phyloP scores from a whole-genome alignment of 2,888 invertebrate genomes.

The Polymixis lichenea region DNA sequence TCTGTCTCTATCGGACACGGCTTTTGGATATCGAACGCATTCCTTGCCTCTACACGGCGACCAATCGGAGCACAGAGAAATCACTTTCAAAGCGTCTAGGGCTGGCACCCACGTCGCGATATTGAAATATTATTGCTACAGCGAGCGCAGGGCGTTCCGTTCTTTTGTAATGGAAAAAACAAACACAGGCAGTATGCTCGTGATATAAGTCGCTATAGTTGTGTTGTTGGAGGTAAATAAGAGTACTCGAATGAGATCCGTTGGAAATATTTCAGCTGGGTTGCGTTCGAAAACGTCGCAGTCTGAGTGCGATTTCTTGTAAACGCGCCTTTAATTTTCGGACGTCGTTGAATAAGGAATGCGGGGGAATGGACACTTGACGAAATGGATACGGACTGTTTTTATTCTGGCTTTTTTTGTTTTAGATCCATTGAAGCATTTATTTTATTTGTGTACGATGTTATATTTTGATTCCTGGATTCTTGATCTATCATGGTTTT shows the following conservation, averaged over 20 bases:
- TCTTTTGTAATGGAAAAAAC: slow-evolving; percentile 89
- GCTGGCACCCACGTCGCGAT: slow-evolving; percentile 81
- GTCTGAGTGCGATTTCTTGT: slow-evolving; percentile 89
- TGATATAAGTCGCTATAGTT: slow-evolving; percentile 71
- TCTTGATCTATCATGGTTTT: neutral
- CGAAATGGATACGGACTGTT: slow-evolving; percentile 66
- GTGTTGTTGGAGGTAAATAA: slow-evolving; percentile 80
- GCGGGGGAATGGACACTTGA: slow-evolving; percentile 75
- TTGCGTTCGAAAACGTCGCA: slow-evolving; percentile 72
- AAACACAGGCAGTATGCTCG: slow-evolving; percentile 78
- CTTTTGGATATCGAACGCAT: slow-evolving; percentile 80
- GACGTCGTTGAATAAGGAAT: slow-evolving; percentile 88
- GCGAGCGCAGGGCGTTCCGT: slow-evolving; percentile 83
- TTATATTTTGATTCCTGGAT: slow-evolving; percentile 1
- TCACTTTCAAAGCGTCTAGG: slow-evolving; percentile 83
- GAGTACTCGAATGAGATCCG: slow-evolving; percentile 81
- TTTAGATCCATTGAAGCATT: slow-evolving; percentile 50
- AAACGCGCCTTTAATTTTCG: slow-evolving; percentile 85
- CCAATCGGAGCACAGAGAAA: slow-evolving; percentile 83
- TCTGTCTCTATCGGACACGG: slow-evolving; percentile 74
- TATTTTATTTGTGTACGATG: slow-evolving; percentile 42
- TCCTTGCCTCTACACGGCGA: slow-evolving; percentile 60
- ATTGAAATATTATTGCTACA: slow-evolving; percentile 89
- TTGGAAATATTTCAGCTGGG: slow-evolving; percentile 84
- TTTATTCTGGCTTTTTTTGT: slow-evolving; percentile 64